Conservation (phyloP, 2,888 invertebrate genomes). For the Hartigia nigra region DNA sequence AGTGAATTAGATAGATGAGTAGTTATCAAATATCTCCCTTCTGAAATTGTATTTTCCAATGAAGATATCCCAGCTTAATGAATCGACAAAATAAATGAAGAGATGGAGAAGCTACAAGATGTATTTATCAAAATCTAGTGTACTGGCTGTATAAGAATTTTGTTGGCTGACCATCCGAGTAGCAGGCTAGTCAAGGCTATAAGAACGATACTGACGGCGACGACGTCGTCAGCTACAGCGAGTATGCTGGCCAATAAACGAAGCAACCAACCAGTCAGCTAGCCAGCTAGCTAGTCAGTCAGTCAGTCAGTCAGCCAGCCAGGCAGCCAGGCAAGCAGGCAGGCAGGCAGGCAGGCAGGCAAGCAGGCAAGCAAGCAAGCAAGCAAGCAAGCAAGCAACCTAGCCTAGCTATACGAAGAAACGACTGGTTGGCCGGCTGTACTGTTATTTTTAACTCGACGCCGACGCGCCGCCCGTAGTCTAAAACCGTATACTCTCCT, state of each 20-base stretch:
- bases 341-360: not conserved
- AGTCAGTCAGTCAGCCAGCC: not conserved
- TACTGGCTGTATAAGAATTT: not conserved
- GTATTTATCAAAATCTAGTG: not conserved
- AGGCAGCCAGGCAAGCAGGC: not conserved
- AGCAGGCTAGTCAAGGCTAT: not conserved
- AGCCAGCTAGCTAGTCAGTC: not conserved
- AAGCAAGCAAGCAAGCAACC: slow-evolving; percentile 6
- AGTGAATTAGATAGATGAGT: not conserved
- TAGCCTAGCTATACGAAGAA: slow-evolving; percentile 20
- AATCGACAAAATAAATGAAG: not conserved
- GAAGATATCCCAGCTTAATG: not conserved
- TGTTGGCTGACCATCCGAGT: not conserved
- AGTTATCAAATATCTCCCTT: not conserved
- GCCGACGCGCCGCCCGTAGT: slow-evolving; percentile 62
- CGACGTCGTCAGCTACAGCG: not conserved
- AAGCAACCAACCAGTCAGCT: not conserved
- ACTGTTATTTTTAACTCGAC: slow-evolving; percentile 65
- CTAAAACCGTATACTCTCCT: slow-evolving; percentile 62
- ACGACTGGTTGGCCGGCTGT: slow-evolving; percentile 55
- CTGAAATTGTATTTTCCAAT: not conserved
- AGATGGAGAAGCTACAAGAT: not conserved
- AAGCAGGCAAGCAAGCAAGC: not conserved
- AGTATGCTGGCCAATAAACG: not conserved
- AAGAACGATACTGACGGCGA: not conserved